Evolutionary conservation across 2,113 vertebrate species (phyloP).

Genomic region (Ranitomeya variabilis): DNA sequence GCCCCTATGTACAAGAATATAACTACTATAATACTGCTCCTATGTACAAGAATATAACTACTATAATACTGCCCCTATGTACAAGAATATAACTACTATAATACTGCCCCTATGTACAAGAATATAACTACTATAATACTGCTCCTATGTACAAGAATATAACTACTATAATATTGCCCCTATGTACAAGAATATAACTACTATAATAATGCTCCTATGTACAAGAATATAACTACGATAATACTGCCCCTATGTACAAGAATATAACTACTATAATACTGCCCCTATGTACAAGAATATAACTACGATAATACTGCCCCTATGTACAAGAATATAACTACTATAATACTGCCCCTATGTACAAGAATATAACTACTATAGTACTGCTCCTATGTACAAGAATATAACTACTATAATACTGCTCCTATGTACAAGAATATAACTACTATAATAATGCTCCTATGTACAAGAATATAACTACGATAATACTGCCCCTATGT

Average conservation of each 20-base stretch:
- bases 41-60: too few relatives aligned
- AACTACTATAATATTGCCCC: constrained; percentile 2
- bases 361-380: too few relatives aligned
- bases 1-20: too few relatives aligned
- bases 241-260: too few relatives aligned
- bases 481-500: not conserved
- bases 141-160: not conserved
- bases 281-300: not conserved
- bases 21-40: too few relatives aligned
- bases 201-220: too few relatives aligned
- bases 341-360: too few relatives aligned
- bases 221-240: too few relatives aligned
- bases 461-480: not conserved
- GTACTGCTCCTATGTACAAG: not conserved
- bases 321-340: too few relatives aligned
- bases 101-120: not conserved
- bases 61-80: not conserved
- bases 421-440: not conserved
- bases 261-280: constrained; percentile 1
- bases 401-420: constrained; percentile 8
- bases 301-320: not conserved
- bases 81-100: constrained; percentile 7
- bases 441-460: constrained; percentile 2
- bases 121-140: constrained; percentile 7
- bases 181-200: not conserved